These are phyloP conservation scores for Ascidia mentula DNA, from an alignment of 23 tunicate genomes.

Conservation along the genomic window DNA sequence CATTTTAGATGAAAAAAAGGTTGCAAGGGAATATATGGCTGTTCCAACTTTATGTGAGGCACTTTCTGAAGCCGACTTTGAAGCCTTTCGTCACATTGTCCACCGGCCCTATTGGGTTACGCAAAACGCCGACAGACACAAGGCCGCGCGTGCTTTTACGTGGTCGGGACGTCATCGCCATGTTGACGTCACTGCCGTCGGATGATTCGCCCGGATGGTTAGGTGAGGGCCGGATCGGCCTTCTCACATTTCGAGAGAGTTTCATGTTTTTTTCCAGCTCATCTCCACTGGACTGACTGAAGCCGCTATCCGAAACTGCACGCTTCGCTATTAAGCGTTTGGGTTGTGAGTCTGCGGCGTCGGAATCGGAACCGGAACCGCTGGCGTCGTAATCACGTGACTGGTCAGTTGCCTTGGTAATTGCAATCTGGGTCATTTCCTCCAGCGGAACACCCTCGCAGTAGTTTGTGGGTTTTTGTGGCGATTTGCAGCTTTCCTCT, in stretches of 20 bases:
- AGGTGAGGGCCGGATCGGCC: not conserved
- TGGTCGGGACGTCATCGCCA: not conserved
- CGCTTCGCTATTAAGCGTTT: not conserved
- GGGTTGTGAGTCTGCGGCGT: constrained; percentile 12
- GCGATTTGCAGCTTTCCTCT: not conserved
- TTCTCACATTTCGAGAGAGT: not conserved
- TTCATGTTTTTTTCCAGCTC: constrained; percentile 12
- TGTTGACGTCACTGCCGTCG: constrained; percentile 27
- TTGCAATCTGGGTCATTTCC: not conserved
- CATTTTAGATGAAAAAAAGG: not conserved
- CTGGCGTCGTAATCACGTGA: constrained; percentile 64
- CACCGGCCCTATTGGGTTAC: constrained; percentile 26
- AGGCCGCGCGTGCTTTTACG: not conserved
- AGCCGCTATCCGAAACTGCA: constrained; percentile 44
- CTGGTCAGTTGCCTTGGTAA: not conserved
- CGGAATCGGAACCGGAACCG: constrained; percentile 65
- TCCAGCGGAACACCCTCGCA: not conserved
- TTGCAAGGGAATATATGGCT: not conserved
- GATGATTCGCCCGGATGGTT: not conserved
- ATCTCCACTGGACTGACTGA: constrained; percentile 64
- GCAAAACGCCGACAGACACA: not conserved
- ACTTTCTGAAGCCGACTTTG: constrained; percentile 18
- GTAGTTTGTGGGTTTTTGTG: not conserved
- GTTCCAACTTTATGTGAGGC: not conserved
- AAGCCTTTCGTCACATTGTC: constrained; percentile 30